Percentiles rank a stretch among this genome's conserved stretches.
Evolutionary conservation across 1,140 invertebrate genomes (phyloP).

Genomic region (Panulirus ornatus): DNA sequence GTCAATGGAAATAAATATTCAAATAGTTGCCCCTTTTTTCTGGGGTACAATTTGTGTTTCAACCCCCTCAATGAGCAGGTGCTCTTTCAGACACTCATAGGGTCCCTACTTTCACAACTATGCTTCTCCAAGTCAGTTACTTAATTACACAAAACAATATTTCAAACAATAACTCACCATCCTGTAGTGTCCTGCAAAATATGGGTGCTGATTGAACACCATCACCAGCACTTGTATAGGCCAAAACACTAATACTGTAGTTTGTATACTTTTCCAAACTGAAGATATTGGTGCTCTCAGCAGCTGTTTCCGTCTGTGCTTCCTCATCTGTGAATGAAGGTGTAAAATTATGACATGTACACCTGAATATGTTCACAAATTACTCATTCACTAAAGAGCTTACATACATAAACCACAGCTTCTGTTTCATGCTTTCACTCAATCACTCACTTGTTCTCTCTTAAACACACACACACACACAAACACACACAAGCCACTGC

Average conservation of each 20-base stretch:
- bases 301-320: constrained; percentile 50
- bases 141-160: too few species aligned
- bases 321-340: constrained; percentile 44
- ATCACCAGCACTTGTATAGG: constrained; percentile 92
- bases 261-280: constrained; percentile 79
- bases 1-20: too few species aligned
- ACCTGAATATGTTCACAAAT: not conserved
- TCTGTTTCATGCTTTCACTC: not conserved
- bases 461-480: too few species aligned
- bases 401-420: not conserved
- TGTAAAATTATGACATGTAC: not conserved
- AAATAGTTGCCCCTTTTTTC: too few species aligned
- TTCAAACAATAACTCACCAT: constrained; percentile 81
- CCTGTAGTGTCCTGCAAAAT: constrained; percentile 92
- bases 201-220: constrained; percentile 89
- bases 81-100: too few species aligned
- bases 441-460: not conserved
- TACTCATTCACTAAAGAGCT: not conserved
- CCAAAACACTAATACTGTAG: constrained; percentile 93
- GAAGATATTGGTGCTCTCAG: constrained; percentile 72
- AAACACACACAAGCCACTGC: too few species aligned
- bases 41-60: too few species aligned
- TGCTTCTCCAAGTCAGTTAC: too few species aligned
- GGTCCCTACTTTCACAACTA: too few species aligned
- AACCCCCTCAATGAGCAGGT: too few species aligned